Evolutionary conservation across 2,888 invertebrate species (phyloP).

Genomic region (Tenthredo amoena): DNA sequence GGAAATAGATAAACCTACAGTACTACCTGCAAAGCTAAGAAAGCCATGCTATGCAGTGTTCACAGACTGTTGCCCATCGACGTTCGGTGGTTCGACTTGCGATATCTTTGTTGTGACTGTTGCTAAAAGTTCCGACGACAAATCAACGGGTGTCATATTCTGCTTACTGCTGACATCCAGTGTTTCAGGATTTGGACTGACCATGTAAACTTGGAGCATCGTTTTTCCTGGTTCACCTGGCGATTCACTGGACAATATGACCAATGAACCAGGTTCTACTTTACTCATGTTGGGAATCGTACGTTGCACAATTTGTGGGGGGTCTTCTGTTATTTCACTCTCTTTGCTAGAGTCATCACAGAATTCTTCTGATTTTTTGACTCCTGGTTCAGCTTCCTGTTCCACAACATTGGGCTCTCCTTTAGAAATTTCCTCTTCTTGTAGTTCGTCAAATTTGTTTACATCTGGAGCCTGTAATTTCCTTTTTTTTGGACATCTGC

Average conservation of each 20-base stretch:
- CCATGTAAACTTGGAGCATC: slow-evolving; percentile 79
- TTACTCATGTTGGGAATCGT: slow-evolving; percentile 67
- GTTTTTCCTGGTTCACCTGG: slow-evolving; percentile 76
- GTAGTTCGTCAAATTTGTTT: slow-evolving; percentile 60
- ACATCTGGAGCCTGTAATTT: slow-evolving; percentile 68
- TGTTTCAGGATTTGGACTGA: slow-evolving; percentile 72
- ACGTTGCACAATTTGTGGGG: slow-evolving; percentile 59
- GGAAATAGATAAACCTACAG: slow-evolving; percentile 10
- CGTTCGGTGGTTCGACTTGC: slow-evolving; percentile 57
- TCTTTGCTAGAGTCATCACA: slow-evolving; percentile 59
- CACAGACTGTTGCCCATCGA: slow-evolving; percentile 38
- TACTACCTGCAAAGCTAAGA: not conserved
- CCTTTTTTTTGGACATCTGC: slow-evolving; percentile 75
- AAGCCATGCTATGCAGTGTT: slow-evolving; percentile 45
- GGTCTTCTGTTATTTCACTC: not conserved
- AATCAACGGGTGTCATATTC: slow-evolving; percentile 72
- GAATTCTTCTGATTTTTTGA: not conserved
- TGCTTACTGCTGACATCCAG: slow-evolving; percentile 63
- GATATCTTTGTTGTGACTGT: slow-evolving; percentile 67
- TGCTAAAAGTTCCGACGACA: slow-evolving; percentile 74
- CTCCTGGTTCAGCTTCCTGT: not conserved
- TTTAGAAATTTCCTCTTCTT: slow-evolving; percentile 45
- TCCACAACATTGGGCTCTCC: slow-evolving; percentile 49
- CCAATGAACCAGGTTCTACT: slow-evolving; percentile 79
- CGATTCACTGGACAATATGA: slow-evolving; percentile 79